Conservation (phyloP, 1,140 invertebrate genomes). For the fruit fly (Drosophila melanogaster) region DNA sequence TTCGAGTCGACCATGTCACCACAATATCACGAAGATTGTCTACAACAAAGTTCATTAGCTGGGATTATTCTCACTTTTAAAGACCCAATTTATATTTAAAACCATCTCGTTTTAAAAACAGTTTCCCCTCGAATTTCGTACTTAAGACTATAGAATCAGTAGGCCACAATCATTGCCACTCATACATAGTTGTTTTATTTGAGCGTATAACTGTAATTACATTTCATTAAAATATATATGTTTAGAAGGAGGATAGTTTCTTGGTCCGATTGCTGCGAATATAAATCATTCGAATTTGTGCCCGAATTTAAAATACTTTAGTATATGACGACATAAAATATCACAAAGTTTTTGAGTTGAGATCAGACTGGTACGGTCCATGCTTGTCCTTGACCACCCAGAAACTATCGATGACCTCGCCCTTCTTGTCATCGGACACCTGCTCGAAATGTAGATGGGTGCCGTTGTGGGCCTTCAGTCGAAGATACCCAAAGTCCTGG, state of each 20-base stretch:
- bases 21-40: conserved; percentile 89
- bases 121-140: too few relatives aligned
- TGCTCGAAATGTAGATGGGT: conserved; percentile 97
- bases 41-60: conserved; percentile 59
- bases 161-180: too few relatives aligned
- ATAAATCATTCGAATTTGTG: neutral
- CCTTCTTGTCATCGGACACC: conserved; percentile 92
- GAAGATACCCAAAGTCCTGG: conserved; percentile 95
- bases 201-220: neutral
- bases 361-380: conserved; percentile 59
- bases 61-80: neutral
- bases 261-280: neutral
- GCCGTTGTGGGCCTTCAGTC: conserved; percentile 91
- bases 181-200: too few relatives aligned
- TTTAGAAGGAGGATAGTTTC: neutral
- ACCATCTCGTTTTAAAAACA: too few relatives aligned
- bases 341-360: conserved; percentile 3
- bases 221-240: neutral
- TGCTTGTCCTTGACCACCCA: conserved; percentile 90
- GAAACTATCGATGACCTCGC: conserved; percentile 90
- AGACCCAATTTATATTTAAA: too few relatives aligned
- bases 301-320: neutral
- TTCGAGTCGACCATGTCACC: conserved; percentile 96
- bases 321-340: neutral
- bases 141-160: too few relatives aligned